Conservation (phyloP, 2,113 vertebrate genomes). For the Macrotis lagotis region DNA sequence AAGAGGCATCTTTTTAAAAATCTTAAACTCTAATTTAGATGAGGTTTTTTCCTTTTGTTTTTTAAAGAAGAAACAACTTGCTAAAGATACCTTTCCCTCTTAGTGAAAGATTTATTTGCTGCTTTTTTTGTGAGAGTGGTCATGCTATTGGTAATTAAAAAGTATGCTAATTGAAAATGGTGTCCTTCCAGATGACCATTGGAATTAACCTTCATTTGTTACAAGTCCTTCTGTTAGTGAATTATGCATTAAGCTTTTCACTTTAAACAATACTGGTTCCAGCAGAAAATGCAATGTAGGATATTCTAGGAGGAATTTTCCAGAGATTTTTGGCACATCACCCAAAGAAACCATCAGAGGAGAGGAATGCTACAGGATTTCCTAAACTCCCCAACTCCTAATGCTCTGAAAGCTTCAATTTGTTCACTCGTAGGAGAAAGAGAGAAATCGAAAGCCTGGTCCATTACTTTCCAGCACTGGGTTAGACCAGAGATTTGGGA, state of each 20-base stretch:
- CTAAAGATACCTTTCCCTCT: not conserved
- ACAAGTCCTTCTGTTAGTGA: constrained; percentile 64
- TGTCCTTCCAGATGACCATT: constrained; percentile 57
- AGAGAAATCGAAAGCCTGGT: constrained; percentile 36
- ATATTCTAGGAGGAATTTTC: constrained; percentile 37
- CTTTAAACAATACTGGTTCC: constrained; percentile 25
- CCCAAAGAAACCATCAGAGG: not conserved
- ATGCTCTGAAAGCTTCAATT: constrained; percentile 49
- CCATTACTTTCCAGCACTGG: constrained; percentile 24
- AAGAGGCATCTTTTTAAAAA: not conserved
- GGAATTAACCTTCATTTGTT: constrained; percentile 70
- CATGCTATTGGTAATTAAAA: constrained; percentile 66
- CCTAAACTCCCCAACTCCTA: not conserved
- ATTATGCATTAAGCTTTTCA: constrained; percentile 68
- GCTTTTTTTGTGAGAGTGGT: constrained; percentile 3
- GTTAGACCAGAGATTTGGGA: constrained; percentile 24
- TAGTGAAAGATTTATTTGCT: constrained; percentile 9
- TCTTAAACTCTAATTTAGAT: not conserved
- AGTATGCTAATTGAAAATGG: constrained; percentile 55
- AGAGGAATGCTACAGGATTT: constrained; percentile 30
- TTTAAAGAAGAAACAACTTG: not conserved
- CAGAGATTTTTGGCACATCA: not conserved
- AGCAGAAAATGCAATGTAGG: constrained; percentile 38
- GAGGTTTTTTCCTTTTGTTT: not conserved
- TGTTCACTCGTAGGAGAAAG: not conserved